Evolutionary conservation across 1,140 invertebrate genomes (phyloP), one percentile per base, ranked within the genome.

Genomic region (Pinna nobilis): DNA sequence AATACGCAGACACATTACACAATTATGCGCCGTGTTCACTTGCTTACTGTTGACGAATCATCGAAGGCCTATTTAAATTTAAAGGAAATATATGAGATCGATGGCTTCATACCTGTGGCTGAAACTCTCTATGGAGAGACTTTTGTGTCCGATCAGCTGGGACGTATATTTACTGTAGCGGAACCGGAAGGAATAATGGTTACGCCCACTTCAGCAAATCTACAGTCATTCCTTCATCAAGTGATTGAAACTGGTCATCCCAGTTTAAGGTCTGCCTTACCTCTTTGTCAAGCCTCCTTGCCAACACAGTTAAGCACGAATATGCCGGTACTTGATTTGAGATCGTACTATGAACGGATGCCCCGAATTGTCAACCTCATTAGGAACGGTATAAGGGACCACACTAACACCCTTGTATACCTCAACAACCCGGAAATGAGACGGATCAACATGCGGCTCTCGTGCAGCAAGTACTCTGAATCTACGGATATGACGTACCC

Each of bases 301-400:
- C n/a, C n/a, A n/a, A n/a, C n/a, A n/a, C n/a, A 25, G 23, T 9
- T 33, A 18, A 32, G 28, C n/a, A 20, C 32, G n/a, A 59, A 30
- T n/a, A 33, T n/a, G 7, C 33, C 33, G 13, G 55, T 59, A 59
- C 32, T 59, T 4, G 55, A 59, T 59, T 20, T 59, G 18, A 32
- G 55, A 18, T 33, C 55, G 23, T 59, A 59, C 30, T 59, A 33
- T 18, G n/a, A 18, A 6, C 18, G 30, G 37, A 59, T 59, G 55
- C n/a, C 23, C n/a, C 30, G 18, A 7, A 20, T 59, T 18, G 33
- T 30, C 23, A 33, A 59, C 30, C 33, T 35, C 15, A 59, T 59
- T 25, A 59, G 23, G 37, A 59, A 35, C 30, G 55, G 55, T 30
- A 59, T 35, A 59, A 59, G 33, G 55, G 33, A 59, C 15, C 55